These are phyloP conservation scores for Micrasema minimum DNA, from an alignment of 1,140 invertebrate genomes.

Conservation along the genomic window DNA sequence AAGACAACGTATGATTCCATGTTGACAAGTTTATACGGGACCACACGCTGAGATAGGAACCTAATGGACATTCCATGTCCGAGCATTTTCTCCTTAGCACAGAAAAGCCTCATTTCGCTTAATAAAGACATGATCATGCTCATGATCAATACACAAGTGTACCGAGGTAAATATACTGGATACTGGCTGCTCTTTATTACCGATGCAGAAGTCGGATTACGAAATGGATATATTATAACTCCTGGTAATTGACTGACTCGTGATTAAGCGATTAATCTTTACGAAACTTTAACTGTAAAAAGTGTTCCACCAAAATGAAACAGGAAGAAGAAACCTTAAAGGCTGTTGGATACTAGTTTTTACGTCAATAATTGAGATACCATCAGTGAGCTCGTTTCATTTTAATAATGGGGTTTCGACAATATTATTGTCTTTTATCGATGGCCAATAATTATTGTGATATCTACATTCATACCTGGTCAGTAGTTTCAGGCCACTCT, in stretches of 20 bases:
- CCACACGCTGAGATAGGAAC: too few species aligned
- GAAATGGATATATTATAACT: too few species aligned
- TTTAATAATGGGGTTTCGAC: conserved; percentile 3
- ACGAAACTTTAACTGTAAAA: not conserved
- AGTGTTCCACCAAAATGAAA: not conserved
- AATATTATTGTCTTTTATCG: conserved; percentile 15
- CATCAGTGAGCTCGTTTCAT: conserved; percentile 15
- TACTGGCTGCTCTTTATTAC: too few species aligned
- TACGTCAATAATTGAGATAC: conserved; percentile 16
- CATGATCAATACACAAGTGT: too few species aligned
- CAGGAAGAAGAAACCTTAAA: not conserved
- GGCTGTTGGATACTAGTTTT: not conserved
- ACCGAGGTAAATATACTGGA: too few species aligned
- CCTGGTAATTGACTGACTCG: not conserved
- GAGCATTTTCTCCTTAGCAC: too few species aligned
- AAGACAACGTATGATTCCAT: too few species aligned
- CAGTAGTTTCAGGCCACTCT: not conserved
- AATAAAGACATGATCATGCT: too few species aligned
- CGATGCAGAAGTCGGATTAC: too few species aligned
- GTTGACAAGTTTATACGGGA: too few species aligned
- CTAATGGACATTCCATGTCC: too few species aligned
- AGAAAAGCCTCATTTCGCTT: too few species aligned
- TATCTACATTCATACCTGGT: not conserved
- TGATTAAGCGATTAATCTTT: conserved; percentile 21
- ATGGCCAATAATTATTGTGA: conserved; percentile 3